Base-by-base conservation (phyloP, 2,888 invertebrate genomes). In the Erynnis tages region DNA sequence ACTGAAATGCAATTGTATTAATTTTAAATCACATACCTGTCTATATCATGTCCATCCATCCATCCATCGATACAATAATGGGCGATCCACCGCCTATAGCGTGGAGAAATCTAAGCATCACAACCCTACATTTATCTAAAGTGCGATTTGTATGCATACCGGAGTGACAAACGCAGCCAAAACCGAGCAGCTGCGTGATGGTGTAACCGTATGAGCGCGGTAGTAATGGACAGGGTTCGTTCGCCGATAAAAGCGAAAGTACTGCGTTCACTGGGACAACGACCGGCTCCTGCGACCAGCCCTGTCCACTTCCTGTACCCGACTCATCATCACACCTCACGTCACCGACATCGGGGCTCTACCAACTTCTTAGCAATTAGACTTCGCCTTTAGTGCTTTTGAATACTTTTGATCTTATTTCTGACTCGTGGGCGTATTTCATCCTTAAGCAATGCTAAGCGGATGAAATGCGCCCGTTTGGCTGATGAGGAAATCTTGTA, bases 241-340 rank as follows among this genome's bases (percentile, higher is more conserved):
- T 89, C 84, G 84, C 88, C 88, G 80, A 81, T 77, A 80, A 89
- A 85, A 89, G 85, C 86, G 89, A 89, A 89, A 89, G 88, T 86
- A 70, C 70, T 72, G 67, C 82, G 86, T 87, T 88, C 87, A 89
- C 66, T 88, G 83, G 89, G 82, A 87, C 89, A 85, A 86, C 80
- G 89, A 88, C 88, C 88, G 82, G 64, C 76, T 84, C 85, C 87
- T 82, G 76, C 71, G 66, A 64, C 62, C 71, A 69, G 76, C 68
- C 73, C 73, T 67, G 70, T 60, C 68, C 66, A 74, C 72, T 78
- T 79, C 82, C 79, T 80, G 73, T 71, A 68, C 63, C 66, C 67
- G 67, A 63, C 69, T 66, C 76, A 75, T 76, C 79, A 76, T 67
- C 73, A 70, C 60, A 69, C 63, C 60, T 61, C 62, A 61, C 68